Conservation (phyloP, 2,797 vertebrate species). For the Calcarius lapponicus region DNA sequence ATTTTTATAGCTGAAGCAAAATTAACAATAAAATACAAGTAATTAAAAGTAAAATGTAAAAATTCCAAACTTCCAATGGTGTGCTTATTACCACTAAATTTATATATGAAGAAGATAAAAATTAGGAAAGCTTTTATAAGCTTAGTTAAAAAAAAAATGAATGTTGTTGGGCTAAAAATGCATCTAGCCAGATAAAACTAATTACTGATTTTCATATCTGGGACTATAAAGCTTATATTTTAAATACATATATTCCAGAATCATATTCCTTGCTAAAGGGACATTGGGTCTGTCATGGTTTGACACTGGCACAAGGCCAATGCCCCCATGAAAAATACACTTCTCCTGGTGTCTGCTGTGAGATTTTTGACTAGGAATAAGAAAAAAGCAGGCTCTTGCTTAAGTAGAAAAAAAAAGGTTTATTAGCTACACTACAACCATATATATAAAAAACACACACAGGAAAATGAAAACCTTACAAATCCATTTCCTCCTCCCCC, state of each 20-base stretch:
- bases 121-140: neutral
- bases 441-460: too few relatives aligned
- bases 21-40: neutral
- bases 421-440: too few relatives aligned
- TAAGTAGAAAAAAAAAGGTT: too few relatives aligned
- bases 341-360: too few relatives aligned
- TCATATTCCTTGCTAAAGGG: neutral
- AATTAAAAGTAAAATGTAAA: neutral
- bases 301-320: too few relatives aligned
- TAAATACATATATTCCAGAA: neutral
- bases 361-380: too few relatives aligned
- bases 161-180: neutral
- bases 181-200: neutral
- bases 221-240: neutral
- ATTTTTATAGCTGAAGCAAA: neutral
- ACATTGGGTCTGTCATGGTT: too few relatives aligned
- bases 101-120: neutral
- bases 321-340: too few relatives aligned
- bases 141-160: neutral
- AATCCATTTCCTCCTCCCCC: too few relatives aligned
- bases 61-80: neutral
- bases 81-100: neutral
- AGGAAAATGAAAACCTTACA: too few relatives aligned
- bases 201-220: neutral
- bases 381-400: too few relatives aligned